Evolutionary conservation across 2,888 invertebrate species (phyloP).

Genomic region (Spodoptera exigua): DNA sequence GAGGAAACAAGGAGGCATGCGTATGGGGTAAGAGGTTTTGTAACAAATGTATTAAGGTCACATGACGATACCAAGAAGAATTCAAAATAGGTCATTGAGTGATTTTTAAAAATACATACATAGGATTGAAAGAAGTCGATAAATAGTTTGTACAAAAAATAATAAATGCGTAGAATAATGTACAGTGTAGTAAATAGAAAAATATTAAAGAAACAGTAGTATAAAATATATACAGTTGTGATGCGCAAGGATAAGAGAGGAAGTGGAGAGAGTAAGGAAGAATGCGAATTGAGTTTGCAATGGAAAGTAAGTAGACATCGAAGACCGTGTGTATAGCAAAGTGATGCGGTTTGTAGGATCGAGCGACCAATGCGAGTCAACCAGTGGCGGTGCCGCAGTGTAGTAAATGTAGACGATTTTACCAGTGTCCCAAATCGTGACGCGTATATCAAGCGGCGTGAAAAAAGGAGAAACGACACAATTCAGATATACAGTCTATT

Average conservation of each 20-base stretch:
- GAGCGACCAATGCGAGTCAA: slow-evolving; percentile 55
- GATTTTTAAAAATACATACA: neutral
- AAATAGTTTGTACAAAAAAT: slow-evolving; percentile 1
- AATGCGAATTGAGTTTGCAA: slow-evolving; percentile 43
- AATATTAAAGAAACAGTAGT: neutral
- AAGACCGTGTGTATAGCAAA: slow-evolving; percentile 48
- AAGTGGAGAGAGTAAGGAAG: slow-evolving; percentile 26
- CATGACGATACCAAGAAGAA: slow-evolving; percentile 14
- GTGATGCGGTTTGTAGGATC: slow-evolving; percentile 48
- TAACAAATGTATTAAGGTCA: slow-evolving; percentile 11
- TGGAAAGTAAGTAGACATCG: slow-evolving; percentile 46
- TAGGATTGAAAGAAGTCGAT: slow-evolving; percentile 2
- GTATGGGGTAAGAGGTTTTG: neutral
- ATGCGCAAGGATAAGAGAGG: slow-evolving; percentile 17
- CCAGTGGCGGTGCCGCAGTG: slow-evolving; percentile 74
- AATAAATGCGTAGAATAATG: slow-evolving; percentile 5
- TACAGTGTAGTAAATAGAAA: slow-evolving; percentile 13
- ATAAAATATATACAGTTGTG: slow-evolving; percentile 27
- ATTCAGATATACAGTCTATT: slow-evolving; percentile 81
- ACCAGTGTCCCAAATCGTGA: slow-evolving; percentile 89
- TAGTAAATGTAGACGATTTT: slow-evolving; percentile 81
- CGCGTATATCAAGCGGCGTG: slow-evolving; percentile 88
- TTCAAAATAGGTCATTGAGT: neutral
- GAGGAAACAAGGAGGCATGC: neutral
- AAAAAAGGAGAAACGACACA: slow-evolving; percentile 88